These are phyloP conservation scores for Siniperca chuatsi DNA, from an alignment of 2,113 vertebrate genomes.

Conservation along the genomic window DNA sequence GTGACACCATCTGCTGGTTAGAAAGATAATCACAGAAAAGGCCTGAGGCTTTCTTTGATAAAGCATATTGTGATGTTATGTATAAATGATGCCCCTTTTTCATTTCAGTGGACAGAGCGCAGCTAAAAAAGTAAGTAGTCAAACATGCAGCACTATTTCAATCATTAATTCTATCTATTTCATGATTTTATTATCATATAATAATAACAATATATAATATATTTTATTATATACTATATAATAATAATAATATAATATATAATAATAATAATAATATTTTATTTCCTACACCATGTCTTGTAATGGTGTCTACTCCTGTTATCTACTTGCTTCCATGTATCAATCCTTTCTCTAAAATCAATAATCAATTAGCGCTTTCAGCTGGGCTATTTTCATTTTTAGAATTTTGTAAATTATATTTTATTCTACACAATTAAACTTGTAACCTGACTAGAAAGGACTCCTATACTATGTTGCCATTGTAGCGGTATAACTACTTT, in stretches of 20 bases:
- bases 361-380: neutral
- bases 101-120: constrained; percentile 45
- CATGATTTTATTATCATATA: neutral
- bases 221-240: too few species aligned
- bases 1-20: constrained; percentile 67
- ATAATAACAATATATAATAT: neutral
- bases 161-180: neutral
- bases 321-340: neutral
- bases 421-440: neutral
- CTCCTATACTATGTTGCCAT: neutral
- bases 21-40: neutral
- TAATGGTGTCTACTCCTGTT: neutral
- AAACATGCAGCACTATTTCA: neutral
- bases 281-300: too few species aligned
- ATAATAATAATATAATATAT: too few species aligned
- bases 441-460: neutral
- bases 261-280: too few species aligned
- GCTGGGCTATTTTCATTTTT: neutral
- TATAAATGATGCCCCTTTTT: neutral
- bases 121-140: constrained; percentile 54
- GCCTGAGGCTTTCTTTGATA: neutral
- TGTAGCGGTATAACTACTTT: too few species aligned
- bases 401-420: neutral
- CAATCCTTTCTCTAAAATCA: neutral
- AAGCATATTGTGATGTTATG: neutral